Evolutionary conservation across 2,888 invertebrate genomes (phyloP), one percentile per base, ranked within the genome.

Genomic region (Pelosia muscerda): DNA sequence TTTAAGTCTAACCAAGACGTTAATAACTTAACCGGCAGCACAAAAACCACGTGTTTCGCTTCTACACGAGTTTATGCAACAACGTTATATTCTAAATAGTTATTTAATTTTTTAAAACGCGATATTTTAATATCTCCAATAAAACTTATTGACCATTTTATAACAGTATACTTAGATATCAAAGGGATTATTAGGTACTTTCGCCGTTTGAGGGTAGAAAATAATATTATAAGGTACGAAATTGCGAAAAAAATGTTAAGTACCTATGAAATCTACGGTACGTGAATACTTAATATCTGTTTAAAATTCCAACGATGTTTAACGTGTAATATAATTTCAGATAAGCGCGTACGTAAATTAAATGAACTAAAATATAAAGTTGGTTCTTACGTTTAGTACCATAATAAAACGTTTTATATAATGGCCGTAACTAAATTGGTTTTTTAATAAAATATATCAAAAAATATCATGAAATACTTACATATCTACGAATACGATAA

Each of bases 181-280:
- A 55, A 26, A 57, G 57, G 9, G 54, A 23, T 26, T 57, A 57
- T 28, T 57, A 23, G 22, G n/a, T 53, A 55, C 54, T 57, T 28
- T 5, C 15, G 28, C 49, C 8, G 49, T 49, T 49, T n/a, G n/a
- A 49, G n/a, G 49, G n/a, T 49, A 49, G 49, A n/a, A 49, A n/a
- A 49, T 49, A 49, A 49, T 49, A 49, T 49, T 49, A n/a, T n/a
- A n/a, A 49, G n/a, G 49, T 49, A 49, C 6, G 19, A 49, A 49
- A 49, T n/a, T 49, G 49, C 49, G 49, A n/a, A 49, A 49, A n/a
- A 49, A 49, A 49, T n/a, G 49, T 49, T 49, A 49, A 49, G 49
- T n/a, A 2, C 49, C 49, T 19, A n/a, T n/a, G 49, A 49, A 49
- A 49, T 49, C 9, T 9, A n/a, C 49, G 49, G 49, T 9, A n/a